Evolutionary conservation across 2,888 invertebrate genomes (phyloP).

Genomic region (Scaptomyza parva): DNA sequence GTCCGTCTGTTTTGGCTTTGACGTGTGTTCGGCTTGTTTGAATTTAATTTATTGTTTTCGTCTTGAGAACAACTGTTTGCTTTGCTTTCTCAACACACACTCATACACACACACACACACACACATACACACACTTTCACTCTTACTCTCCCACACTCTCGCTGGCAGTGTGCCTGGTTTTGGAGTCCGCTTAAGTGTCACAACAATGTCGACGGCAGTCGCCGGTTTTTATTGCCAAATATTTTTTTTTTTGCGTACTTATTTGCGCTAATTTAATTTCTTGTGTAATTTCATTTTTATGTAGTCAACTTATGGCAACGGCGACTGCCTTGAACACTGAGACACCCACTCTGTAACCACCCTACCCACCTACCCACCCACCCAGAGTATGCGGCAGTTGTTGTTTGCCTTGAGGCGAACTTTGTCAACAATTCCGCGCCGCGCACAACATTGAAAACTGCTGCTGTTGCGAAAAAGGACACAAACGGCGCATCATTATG

Average conservation of each 20-base stretch:
- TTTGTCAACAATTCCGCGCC: slow-evolving; percentile 79
- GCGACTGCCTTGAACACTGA: slow-evolving; percentile 72
- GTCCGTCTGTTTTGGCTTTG: slow-evolving; percentile 54
- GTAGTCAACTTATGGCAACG: slow-evolving; percentile 60
- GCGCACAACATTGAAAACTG: slow-evolving; percentile 75
- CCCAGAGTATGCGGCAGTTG: slow-evolving; percentile 51
- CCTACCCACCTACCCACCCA: no score
- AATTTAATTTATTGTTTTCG: slow-evolving; percentile 78
- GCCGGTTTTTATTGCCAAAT: slow-evolving; percentile 67
- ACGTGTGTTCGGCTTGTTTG: slow-evolving; percentile 62
- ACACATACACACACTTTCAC: no score
- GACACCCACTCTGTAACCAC: no score
- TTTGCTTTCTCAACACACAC: no score
- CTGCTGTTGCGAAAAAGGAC: slow-evolving; percentile 67
- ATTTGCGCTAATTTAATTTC: slow-evolving; percentile 78
- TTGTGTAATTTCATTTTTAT: slow-evolving; percentile 79
- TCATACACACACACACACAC: no score
- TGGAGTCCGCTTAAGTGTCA: slow-evolving; percentile 60
- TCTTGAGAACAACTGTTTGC: slow-evolving; percentile 39
- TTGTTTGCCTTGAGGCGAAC: slow-evolving; percentile 78
- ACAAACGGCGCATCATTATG: slow-evolving; percentile 69
- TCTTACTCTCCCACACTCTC: background rate
- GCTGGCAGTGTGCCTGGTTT: slow-evolving; percentile 37
- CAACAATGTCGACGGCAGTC: slow-evolving; percentile 71
- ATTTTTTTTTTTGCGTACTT: slow-evolving; percentile 67